Evolutionary conservation across 2,888 invertebrate genomes (phyloP).

Genomic region (Argyra leucocephala): DNA sequence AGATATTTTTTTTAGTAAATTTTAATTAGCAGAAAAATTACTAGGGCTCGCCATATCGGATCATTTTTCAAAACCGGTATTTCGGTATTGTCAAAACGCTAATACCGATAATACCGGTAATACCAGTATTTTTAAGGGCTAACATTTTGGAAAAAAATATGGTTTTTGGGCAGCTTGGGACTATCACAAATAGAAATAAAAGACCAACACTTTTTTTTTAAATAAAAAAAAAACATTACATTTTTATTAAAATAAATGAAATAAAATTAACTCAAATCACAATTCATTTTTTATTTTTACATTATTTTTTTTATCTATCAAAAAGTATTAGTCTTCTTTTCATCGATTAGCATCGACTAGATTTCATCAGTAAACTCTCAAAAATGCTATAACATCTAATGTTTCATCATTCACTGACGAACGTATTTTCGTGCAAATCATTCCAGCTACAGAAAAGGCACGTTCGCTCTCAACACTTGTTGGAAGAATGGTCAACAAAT

Average conservation of each 20-base stretch:
- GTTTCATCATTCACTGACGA: conserved; percentile 3
- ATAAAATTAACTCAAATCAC: background rate
- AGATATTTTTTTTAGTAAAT: no score
- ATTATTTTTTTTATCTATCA: background rate
- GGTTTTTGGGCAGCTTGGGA: no score
- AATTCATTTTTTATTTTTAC: background rate
- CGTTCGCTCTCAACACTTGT: conserved; percentile 8
- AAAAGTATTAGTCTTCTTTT: background rate
- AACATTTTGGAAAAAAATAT: background rate
- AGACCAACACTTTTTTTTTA: background rate
- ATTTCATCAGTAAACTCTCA: background rate
- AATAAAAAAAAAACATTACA: background rate
- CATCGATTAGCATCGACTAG: background rate
- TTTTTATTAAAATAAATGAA: background rate
- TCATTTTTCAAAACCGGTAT: background rate
- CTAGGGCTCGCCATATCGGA: no score
- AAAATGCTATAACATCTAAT: no score
- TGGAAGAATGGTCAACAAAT: background rate
- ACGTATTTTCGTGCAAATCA: background rate
- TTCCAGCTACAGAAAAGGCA: background rate
- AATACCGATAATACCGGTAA: conserved; percentile 7
- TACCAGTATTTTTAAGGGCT: no score
- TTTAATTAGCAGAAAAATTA: no score
- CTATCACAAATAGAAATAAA: background rate
- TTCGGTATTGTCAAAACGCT: conserved; percentile 2